Conservation (phyloP, 2,797 vertebrate species). For the Pseudotriccus pelzelni region DNA sequence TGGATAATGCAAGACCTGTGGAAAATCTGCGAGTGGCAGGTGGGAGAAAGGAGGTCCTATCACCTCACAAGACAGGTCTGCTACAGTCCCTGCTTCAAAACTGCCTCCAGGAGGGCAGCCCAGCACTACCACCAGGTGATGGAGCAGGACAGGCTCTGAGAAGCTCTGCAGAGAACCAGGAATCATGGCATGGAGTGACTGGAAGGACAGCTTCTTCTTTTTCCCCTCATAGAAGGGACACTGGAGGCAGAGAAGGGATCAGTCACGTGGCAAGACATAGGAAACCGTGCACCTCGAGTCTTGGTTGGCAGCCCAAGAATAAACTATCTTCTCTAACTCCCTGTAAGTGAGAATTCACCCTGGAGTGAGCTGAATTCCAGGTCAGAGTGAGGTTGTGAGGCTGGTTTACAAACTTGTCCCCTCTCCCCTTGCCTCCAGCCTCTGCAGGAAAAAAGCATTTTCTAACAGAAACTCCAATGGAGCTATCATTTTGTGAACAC, state of each 20-base stretch:
- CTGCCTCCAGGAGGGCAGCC: not conserved
- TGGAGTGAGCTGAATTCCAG: not conserved
- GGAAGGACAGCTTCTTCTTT: not conserved
- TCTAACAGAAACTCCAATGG: not conserved
- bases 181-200: fast-evolving
- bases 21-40: fast-evolving
- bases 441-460: not conserved
- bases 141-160: not conserved
- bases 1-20: fast-evolving
- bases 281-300: not conserved
- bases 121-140: not conserved
- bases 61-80: fast-evolving
- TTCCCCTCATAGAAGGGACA: not conserved
- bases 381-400: not conserved
- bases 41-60: not conserved
- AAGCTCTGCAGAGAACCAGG: not conserved
- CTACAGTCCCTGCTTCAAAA: fast-evolving
- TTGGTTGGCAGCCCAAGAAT: fast-evolving
- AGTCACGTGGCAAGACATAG: fast-evolving
- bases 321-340: not conserved
- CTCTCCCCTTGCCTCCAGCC: not conserved
- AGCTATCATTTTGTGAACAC: not conserved
- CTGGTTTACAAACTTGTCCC: not conserved
- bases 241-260: not conserved
- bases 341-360: not conserved